Evolutionary conservation across 23 tunicate genomes (phyloP).

Genomic region (Styela clava): DNA sequence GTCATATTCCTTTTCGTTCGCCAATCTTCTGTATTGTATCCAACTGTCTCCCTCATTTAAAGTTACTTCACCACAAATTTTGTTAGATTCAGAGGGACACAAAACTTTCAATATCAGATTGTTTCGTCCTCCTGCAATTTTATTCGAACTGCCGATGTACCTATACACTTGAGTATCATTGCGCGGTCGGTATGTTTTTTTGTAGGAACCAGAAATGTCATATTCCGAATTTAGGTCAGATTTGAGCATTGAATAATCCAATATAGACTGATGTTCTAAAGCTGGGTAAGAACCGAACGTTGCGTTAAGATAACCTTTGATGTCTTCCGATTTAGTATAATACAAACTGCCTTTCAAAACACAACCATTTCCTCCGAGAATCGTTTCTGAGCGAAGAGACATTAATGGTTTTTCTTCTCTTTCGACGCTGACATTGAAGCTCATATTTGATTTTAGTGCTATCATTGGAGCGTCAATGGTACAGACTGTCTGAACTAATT

Average conservation of each 20-base stretch:
- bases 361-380: background rate
- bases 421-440: background rate
- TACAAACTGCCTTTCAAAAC: background rate
- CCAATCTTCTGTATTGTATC: background rate
- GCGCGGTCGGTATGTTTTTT: background rate
- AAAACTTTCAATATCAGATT: background rate
- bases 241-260: background rate
- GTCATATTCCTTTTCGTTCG: background rate
- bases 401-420: background rate
- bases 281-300: background rate
- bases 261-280: background rate
- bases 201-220: background rate
- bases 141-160: background rate
- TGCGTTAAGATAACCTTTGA: background rate
- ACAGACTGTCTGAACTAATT: background rate
- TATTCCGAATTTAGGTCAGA: background rate
- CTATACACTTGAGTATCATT: background rate
- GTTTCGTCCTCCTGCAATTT: background rate
- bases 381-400: background rate
- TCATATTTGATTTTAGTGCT: background rate
- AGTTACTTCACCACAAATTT: background rate
- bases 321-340: background rate
- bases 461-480: background rate
- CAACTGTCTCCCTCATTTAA: slow-evolving; percentile 1
- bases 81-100: background rate